Conservation (phyloP, 2,797 vertebrate species). For the Manis crassicaudata region DNA sequence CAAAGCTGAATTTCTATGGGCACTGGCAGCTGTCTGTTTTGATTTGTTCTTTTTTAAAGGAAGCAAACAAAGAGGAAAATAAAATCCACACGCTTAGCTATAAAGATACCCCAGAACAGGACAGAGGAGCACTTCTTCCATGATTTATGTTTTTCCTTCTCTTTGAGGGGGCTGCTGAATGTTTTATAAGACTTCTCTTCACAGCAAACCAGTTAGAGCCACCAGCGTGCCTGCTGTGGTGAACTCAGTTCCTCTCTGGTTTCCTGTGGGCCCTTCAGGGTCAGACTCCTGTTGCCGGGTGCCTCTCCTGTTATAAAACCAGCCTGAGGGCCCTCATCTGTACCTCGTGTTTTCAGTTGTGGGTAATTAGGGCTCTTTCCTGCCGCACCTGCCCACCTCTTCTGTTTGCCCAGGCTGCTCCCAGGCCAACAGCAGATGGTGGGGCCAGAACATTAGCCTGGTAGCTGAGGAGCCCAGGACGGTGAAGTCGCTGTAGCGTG, state of each 20-base stretch:
- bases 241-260: slow-evolving; percentile 69
- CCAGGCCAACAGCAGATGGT: background rate
- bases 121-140: too few relatives aligned
- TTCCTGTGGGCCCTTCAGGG: slow-evolving; percentile 70
- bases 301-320: background rate
- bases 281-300: background rate
- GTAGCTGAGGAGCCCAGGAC: background rate
- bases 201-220: slow-evolving; percentile 20
- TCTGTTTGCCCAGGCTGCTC: background rate
- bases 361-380: background rate
- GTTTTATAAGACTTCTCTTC: slow-evolving; percentile 3
- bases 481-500: accelerated
- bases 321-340: background rate
- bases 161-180: background rate
- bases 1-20: background rate
- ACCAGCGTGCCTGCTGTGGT: background rate
- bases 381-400: background rate
- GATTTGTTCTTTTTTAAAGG: background rate
- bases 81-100: background rate
- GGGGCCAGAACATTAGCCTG: background rate
- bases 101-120: background rate
- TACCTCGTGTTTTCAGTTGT: background rate
- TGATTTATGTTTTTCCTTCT: background rate
- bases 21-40: background rate
- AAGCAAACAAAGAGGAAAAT: background rate